Conservation (phyloP, 2,797 vertebrate genomes). For the Scolopax bukidnonensis region DNA sequence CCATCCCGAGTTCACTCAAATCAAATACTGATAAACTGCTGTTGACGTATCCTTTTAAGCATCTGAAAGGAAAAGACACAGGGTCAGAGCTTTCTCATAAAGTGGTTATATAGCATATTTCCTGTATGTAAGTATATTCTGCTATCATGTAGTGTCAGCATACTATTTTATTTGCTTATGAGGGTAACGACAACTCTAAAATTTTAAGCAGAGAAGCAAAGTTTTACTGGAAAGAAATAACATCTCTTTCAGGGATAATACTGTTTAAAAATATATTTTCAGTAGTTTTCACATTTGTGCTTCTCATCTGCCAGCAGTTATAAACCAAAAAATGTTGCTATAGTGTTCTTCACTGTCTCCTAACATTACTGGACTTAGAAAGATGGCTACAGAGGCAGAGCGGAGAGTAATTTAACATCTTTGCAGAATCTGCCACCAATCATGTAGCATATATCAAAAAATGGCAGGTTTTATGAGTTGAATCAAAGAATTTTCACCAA, state of each 20-base stretch:
- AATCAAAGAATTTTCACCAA: background rate
- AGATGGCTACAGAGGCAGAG: background rate
- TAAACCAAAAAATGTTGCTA: background rate
- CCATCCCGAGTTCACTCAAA: slow-evolving; percentile 85
- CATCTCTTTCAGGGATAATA: background rate
- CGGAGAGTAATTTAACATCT: background rate
- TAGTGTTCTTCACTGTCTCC: background rate
- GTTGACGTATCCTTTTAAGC: slow-evolving; percentile 94
- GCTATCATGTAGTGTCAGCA: background rate
- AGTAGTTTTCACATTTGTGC: background rate
- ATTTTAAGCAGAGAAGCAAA: background rate
- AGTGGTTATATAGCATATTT: background rate
- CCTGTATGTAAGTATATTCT: background rate
- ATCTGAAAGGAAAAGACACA: slow-evolving; percentile 78
- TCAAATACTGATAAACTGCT: slow-evolving; percentile 96
- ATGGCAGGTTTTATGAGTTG: background rate
- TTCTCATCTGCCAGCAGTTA: background rate
- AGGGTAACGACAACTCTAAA: background rate
- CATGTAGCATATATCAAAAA: background rate
- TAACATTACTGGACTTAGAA: background rate
- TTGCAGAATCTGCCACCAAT: background rate
- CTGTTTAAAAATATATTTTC: background rate
- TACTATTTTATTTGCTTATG: background rate
- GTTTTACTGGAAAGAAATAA: background rate
- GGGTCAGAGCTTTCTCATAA: background rate